A percentile compares a stretch with the other conserved stretches of the same genome.
Conservation (phyloP, 2,888 invertebrate species). For the Cosmopolites sordidus region DNA sequence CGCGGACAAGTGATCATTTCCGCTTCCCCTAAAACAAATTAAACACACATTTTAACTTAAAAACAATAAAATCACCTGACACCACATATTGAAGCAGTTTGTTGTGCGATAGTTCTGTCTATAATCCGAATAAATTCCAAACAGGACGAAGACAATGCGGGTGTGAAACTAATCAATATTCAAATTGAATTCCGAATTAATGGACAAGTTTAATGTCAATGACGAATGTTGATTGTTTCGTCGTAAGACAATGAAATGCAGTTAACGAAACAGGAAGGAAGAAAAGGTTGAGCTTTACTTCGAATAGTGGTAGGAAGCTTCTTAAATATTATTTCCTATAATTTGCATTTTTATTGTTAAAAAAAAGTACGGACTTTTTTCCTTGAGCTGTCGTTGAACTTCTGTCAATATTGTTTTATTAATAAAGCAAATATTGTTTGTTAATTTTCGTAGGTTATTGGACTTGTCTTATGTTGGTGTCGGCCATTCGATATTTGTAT, state of each 20-base stretch:
- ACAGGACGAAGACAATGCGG: constrained; percentile 5
- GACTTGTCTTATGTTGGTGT: not conserved
- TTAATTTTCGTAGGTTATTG: not conserved
- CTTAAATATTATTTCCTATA: too few species aligned
- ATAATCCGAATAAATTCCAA: too few species aligned
- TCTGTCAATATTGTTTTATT: constrained; percentile 1
- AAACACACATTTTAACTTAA: not conserved
- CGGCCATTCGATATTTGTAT: too few species aligned
- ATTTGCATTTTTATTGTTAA: too few species aligned
- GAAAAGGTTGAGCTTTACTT: too few species aligned
- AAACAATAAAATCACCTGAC: too few species aligned
- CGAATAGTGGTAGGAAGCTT: too few species aligned
- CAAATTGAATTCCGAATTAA: not conserved
- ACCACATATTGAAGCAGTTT: too few species aligned
- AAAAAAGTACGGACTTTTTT: not conserved
- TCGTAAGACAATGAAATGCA: not conserved
- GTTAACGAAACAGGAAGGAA: not conserved
- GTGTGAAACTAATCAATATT: constrained; percentile 1
- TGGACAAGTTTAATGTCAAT: constrained; percentile 15
- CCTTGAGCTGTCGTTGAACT: not conserved
- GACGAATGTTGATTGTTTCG: not conserved
- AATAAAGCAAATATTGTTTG: not conserved
- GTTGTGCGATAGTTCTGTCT: too few species aligned
- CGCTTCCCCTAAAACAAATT: constrained; percentile 55
- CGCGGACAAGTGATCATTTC: constrained; percentile 58